Percentiles rank a stretch among this genome's conserved stretches.
Conservation (phyloP, 2,113 vertebrate species). For the Phyllostomus discolor region DNA sequence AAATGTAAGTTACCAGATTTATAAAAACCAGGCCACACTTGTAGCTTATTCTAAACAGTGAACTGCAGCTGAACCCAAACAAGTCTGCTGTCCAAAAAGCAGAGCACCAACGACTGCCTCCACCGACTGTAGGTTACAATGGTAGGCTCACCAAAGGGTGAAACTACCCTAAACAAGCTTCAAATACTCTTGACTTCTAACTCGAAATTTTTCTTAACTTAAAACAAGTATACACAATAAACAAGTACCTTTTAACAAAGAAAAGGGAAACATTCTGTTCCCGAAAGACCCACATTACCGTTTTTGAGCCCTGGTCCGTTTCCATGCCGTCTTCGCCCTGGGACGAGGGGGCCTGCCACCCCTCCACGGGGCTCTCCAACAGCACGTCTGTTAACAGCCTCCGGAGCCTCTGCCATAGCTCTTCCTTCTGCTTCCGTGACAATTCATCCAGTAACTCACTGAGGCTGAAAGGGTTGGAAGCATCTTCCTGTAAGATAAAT, state of each 20-base stretch:
- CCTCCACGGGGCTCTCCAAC: slow-evolving; percentile 84
- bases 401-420: slow-evolving; percentile 86
- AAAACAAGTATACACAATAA: not conserved
- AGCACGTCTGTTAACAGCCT: slow-evolving; percentile 82
- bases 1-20: not conserved
- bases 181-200: not conserved
- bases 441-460: slow-evolving; percentile 92
- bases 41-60: not conserved
- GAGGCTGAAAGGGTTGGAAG: slow-evolving; percentile 85
- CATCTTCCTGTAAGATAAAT: slow-evolving; percentile 82
- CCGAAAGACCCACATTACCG: slow-evolving; percentile 73
- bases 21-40: not conserved
- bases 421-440: slow-evolving; percentile 85
- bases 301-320: slow-evolving; percentile 75
- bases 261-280: not conserved
- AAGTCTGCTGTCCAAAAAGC: not conserved
- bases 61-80: not conserved
- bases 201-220: not conserved
- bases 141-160: not conserved
- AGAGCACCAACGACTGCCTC: not conserved
- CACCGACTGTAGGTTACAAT: not conserved
- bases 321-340: slow-evolving; percentile 79
- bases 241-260: not conserved
- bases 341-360: slow-evolving; percentile 75
- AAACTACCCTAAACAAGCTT: not conserved